Evolutionary conservation across 2,797 vertebrate species (phyloP).

Genomic region (Lepus oiostolus): DNA sequence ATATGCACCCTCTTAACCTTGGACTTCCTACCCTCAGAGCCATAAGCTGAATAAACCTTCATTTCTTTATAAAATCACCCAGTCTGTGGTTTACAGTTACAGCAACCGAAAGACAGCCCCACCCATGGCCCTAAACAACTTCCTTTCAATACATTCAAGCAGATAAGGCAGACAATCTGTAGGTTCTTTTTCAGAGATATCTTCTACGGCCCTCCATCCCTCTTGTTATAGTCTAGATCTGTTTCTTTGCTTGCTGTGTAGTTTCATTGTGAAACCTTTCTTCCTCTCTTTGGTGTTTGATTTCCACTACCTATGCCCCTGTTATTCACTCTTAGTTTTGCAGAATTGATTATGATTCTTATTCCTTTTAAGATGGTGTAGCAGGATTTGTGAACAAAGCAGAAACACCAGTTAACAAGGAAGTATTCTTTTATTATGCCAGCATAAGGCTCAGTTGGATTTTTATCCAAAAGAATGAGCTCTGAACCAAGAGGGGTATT

Average conservation of each 20-base stretch:
- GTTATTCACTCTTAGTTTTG: not conserved
- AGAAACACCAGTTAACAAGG: too few relatives aligned
- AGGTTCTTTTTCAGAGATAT: constrained; percentile 40
- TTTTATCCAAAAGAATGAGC: too few relatives aligned
- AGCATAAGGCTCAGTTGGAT: too few relatives aligned
- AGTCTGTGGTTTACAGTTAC: not conserved
- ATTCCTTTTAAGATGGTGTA: not conserved
- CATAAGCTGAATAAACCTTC: not conserved
- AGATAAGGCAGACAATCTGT: not conserved
- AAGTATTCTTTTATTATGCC: too few relatives aligned
- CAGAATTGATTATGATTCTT: constrained; percentile 41
- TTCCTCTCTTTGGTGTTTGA: constrained; percentile 28
- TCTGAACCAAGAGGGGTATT: too few relatives aligned
- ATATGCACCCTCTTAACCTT: not conserved
- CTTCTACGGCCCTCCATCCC: not conserved
- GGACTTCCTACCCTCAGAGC: not conserved
- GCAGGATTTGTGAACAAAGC: too few relatives aligned
- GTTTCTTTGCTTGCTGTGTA: not conserved
- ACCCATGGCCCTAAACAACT: constrained; percentile 23
- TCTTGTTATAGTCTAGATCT: constrained; percentile 53
- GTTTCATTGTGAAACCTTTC: constrained; percentile 29
- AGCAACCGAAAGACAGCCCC: not conserved
- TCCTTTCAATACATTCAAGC: constrained; percentile 33
- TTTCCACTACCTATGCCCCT: not conserved
- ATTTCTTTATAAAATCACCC: not conserved